Conservation (phyloP, 2,888 invertebrate genomes). For the Sericinus montela region DNA sequence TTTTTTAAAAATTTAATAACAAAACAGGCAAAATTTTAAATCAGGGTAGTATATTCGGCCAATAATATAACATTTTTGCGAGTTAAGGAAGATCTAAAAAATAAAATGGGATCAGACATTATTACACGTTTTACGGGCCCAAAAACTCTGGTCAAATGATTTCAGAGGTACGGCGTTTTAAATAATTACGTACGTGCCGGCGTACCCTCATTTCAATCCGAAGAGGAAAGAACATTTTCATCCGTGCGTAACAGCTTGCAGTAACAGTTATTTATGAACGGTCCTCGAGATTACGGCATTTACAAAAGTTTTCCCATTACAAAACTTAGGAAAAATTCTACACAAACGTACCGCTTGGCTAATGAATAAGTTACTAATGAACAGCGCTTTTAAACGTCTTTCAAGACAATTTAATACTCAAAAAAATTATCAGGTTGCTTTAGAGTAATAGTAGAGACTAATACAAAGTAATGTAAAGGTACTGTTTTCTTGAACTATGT, state of each 20-base stretch:
- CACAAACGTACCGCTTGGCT: slow-evolving; percentile 9
- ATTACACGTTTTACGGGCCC: slow-evolving; percentile 46
- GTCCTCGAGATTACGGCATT: slow-evolving; percentile 63
- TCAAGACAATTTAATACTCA: too few species aligned
- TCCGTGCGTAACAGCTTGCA: slow-evolving; percentile 75
- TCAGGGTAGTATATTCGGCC: background rate
- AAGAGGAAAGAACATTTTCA: slow-evolving; percentile 43
- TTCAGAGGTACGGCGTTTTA: slow-evolving; percentile 41
- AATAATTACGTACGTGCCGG: slow-evolving; percentile 71
- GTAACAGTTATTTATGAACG: slow-evolving; percentile 71
- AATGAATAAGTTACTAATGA: slow-evolving; percentile 10
- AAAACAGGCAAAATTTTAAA: slow-evolving; percentile 9
- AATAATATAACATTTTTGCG: slow-evolving; percentile 5
- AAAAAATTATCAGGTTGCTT: too few species aligned
- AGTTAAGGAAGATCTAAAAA: slow-evolving; percentile 3
- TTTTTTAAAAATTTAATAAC: too few species aligned
- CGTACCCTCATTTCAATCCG: slow-evolving; percentile 57
- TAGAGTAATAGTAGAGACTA: too few species aligned
- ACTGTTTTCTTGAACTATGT: too few species aligned
- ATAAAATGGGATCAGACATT: slow-evolving; percentile 27
- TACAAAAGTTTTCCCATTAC: slow-evolving; percentile 75
- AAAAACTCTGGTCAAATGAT: slow-evolving; percentile 40
- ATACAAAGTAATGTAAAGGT: too few species aligned
- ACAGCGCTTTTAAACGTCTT: background rate
- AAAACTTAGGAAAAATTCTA: slow-evolving; percentile 35